Base-by-base conservation (phyloP, 2,797 vertebrate species). In the Micropoecilia bifurca region DNA sequence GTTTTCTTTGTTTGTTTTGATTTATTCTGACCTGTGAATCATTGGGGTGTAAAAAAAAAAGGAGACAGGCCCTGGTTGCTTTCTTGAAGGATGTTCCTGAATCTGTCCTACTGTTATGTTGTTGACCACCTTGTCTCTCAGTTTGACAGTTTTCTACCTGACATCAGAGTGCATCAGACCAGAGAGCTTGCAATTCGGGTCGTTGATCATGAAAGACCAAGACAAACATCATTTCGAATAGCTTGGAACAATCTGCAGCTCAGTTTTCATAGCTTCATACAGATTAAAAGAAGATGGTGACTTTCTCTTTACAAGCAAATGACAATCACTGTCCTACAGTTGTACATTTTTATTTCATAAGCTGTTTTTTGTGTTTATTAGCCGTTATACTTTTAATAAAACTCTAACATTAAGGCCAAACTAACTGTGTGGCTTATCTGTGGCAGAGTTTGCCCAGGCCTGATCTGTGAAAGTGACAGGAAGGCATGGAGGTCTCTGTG, bases 71-170 rank as follows among this genome's bases (percentile, higher is more conserved):
- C 9, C 12, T 43, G 66, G 66, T 28, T 71, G 25, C 25, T 71
- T 71, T 45, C 41, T 13, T 71, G 25, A 45, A 43, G 36, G 22
- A n/a, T 71, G 68, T 45, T 71, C 22, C 41, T 45, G 25, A 53
- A 71, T 45, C 68, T 71, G 41, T 71, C 68, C 68, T 6, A n/a
- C 33, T 71, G 41, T 45, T 45, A 71, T 16, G n/a, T 71, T 39
- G 39, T 41, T 71, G 68, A 43, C 68, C 39, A 71, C 2, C 25
- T 45, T 71, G 41, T 45, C 39, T 71, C 25, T 71, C 41, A 28
- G 68, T 45, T n/a, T 45, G 68, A 68, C 22, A 25, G 36, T 25
- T 68, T 68, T 43, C 20, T 68, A 25, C 66, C 13, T 68, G 66
- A 45, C 68, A 45, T 28, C 66, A 69, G 39, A 69, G 39, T 69